Percentiles rank a stretch among this genome's conserved stretches.
Evolutionary conservation across 2,797 vertebrate genomes (phyloP).

Genomic region (Paguma larvata): DNA sequence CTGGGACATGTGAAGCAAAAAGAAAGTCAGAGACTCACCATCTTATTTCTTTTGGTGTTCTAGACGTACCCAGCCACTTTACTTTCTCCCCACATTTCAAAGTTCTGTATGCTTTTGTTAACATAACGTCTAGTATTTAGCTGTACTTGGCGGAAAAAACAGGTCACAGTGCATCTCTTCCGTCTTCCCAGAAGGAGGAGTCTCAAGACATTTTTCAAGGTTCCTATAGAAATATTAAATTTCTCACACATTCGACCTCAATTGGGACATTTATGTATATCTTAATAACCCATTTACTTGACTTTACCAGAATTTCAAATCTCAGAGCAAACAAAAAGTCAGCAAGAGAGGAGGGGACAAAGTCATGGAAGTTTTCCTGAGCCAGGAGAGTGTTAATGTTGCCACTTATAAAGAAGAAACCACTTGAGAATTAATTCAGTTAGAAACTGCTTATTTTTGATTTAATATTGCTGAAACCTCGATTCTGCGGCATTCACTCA

Average conservation of each 20-base stretch:
- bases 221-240: slow-evolving; percentile 20
- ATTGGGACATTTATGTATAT: background rate
- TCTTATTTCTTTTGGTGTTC: background rate
- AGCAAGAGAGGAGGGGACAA: background rate
- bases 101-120: background rate
- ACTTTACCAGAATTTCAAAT: background rate
- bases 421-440: slow-evolving; percentile 55
- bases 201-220: background rate
- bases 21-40: background rate
- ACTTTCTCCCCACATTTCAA: background rate
- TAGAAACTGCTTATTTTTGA: slow-evolving; percentile 61
- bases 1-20: background rate
- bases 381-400: slow-evolving; percentile 35
- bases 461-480: slow-evolving; percentile 66
- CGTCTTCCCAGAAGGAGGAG: background rate
- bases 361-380: background rate
- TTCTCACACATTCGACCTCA: background rate
- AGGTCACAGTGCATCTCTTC: background rate
- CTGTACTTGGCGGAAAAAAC: background rate
- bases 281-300: background rate
- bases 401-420: background rate
- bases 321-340: background rate
- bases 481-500: background rate
- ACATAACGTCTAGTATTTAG: background rate
- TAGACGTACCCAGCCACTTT: background rate